Evolutionary conservation across 2,113 vertebrate genomes (phyloP), one percentile per base, ranked within the genome.

Genomic region (Myotis brandtii): DNA sequence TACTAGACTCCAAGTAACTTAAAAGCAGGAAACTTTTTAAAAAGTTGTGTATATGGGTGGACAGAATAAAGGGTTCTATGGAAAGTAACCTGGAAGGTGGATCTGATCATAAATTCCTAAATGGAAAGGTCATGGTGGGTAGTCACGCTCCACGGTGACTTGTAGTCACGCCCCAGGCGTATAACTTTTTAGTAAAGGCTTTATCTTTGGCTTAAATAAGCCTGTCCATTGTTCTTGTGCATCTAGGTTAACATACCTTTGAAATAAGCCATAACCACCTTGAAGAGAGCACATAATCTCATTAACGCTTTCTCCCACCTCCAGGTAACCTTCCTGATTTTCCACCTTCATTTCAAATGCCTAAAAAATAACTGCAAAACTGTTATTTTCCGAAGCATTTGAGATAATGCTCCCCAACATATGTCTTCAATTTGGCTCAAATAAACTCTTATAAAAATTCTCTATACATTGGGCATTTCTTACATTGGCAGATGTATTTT

Each of bases 11-110:
- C 18, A 66, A 72, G 14, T 48, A 62, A 89, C 34, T 91, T 73
- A 85, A 84, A 88, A 81, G 7, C n/a, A 88, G 72, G 3, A 94
- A 64, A 86, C 13, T 66, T 95, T 86, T 86, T 27, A 90, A 77
- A 84, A 84, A 3, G 6, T 2, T 37, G 23, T 79, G 18, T 59
- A 14, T 69, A 54, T 73, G 8, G 27, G 40, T 30, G 43, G 27
- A 48, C 4, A 0, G 6, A 75, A 9, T 48, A 46, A 48, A 46
- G 23, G 43, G 25, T 48, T 30, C 27, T 48, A 48, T 76, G 43
- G 43, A 32, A 32, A 76, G 43, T 48, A 48, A 48, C 27, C 27
- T 48, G 14, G 8, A 25, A 75, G 40, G 12, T 46, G 7, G 1
- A 76, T 18, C 43, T 76, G 43, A 48, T 76, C 8, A 48, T 32